Conservation (phyloP, 2,888 invertebrate genomes). For the Acleris laterana region DNA sequence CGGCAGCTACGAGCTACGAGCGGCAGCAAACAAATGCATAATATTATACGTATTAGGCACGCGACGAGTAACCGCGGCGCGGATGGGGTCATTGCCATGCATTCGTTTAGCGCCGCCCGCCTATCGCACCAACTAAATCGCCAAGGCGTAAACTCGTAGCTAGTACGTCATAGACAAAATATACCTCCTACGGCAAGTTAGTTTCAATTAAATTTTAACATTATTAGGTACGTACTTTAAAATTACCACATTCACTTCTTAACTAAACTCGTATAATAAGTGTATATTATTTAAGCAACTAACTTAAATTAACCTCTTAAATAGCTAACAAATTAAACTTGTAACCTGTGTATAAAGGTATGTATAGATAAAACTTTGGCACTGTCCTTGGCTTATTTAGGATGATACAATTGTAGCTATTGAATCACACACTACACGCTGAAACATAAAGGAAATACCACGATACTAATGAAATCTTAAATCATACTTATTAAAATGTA, state of each 20-base stretch:
- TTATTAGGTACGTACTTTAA: constrained; percentile 17
- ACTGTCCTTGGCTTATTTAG: constrained; percentile 27
- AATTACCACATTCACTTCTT: constrained; percentile 8
- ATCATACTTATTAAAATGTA: background rate
- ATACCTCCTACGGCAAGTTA: constrained; percentile 26
- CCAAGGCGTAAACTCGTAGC: too few relatives aligned
- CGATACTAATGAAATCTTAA: background rate
- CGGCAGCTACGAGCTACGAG: too few relatives aligned
- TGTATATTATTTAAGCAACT: constrained; percentile 7
- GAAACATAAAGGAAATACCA: constrained; percentile 1
- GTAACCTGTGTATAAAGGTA: constrained; percentile 32
- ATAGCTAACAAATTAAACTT: constrained; percentile 17
- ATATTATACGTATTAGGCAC: too few relatives aligned
- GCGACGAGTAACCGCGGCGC: too few relatives aligned
- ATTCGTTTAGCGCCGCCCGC: too few relatives aligned
- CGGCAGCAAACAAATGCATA: too few relatives aligned
- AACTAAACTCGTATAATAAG: constrained; percentile 3
- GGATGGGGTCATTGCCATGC: too few relatives aligned
- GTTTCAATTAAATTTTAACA: constrained; percentile 12
- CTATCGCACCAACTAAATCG: too few relatives aligned
- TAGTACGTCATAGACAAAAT: constrained; percentile 5
- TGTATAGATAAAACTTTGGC: constrained; percentile 23
- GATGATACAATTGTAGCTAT: background rate
- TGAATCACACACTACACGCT: background rate
- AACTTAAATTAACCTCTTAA: constrained; percentile 27